Evolutionary conservation across 2,113 vertebrate genomes (phyloP).

Genomic region (Erythrocercus mccallii): DNA sequence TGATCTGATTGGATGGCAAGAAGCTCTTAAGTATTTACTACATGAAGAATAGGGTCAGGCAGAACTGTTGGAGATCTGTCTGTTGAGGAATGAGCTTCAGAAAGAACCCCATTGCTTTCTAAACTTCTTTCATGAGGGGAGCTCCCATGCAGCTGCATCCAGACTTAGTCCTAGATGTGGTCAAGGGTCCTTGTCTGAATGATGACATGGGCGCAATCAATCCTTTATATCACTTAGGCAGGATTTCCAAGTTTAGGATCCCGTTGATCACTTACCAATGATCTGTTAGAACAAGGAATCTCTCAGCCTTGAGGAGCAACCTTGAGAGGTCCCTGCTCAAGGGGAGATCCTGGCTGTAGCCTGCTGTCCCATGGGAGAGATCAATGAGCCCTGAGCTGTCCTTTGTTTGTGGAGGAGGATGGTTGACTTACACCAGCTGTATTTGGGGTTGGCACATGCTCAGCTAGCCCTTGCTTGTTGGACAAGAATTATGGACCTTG

Average conservation of each 20-base stretch:
- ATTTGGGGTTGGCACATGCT: not conserved
- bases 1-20: not conserved
- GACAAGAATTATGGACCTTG: not conserved
- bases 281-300: not conserved
- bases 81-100: not conserved
- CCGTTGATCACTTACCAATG: not conserved
- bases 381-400: not conserved
- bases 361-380: not conserved
- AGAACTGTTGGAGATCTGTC: not conserved
- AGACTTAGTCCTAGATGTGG: not conserved
- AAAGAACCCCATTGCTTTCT: not conserved
- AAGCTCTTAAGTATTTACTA: not conserved
- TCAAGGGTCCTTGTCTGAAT: not conserved
- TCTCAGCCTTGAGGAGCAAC: not conserved
- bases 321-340: not conserved
- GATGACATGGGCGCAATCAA: not conserved
- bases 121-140: not conserved
- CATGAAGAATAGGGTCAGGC: not conserved
- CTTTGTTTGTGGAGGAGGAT: not conserved
- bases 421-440: not conserved
- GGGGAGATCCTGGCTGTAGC: not conserved
- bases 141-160: not conserved
- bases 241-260: not conserved
- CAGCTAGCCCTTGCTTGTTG: not conserved
- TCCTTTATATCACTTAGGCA: not conserved